These are phyloP conservation scores for Drosophila hydei DNA, from an alignment of 1,140 invertebrate species.

Conservation along the genomic window DNA sequence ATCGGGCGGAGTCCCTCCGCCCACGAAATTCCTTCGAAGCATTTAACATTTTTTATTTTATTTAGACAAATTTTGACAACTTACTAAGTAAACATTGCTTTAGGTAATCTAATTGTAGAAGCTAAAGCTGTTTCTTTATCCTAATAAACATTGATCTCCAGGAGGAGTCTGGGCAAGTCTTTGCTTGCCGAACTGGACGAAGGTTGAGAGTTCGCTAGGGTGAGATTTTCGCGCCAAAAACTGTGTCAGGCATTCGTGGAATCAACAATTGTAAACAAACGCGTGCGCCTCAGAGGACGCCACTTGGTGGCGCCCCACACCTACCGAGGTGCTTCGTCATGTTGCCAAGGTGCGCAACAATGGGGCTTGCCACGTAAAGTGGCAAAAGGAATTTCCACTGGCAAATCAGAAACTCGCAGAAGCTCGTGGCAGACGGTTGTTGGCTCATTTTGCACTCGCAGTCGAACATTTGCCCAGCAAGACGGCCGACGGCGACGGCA, in stretches of 20 bases:
- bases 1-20: no score
- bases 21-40: no score
- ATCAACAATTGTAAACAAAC: conserved; percentile 83
- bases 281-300: conserved; percentile 59
- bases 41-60: background rate
- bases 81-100: no score
- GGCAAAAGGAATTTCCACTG: conserved; percentile 45
- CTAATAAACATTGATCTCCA: no score
- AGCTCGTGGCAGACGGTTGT: conserved; percentile 81
- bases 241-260: conserved; percentile 19
- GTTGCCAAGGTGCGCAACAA: conserved; percentile 69
- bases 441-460: conserved; percentile 28
- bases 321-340: conserved; percentile 52
- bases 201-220: background rate
- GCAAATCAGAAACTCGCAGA: conserved; percentile 82
- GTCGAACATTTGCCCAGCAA: conserved; percentile 18
- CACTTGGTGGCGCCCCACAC: background rate
- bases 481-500: conserved; percentile 30
- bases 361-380: conserved; percentile 39
- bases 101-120: no score
- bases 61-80: background rate
- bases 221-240: conserved; percentile 61
- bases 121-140: no score
- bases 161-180: no score
- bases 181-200: conserved; percentile 32